Evolutionary conservation across 2,797 vertebrate genomes (phyloP).

Genomic region (Dallia pectoralis): DNA sequence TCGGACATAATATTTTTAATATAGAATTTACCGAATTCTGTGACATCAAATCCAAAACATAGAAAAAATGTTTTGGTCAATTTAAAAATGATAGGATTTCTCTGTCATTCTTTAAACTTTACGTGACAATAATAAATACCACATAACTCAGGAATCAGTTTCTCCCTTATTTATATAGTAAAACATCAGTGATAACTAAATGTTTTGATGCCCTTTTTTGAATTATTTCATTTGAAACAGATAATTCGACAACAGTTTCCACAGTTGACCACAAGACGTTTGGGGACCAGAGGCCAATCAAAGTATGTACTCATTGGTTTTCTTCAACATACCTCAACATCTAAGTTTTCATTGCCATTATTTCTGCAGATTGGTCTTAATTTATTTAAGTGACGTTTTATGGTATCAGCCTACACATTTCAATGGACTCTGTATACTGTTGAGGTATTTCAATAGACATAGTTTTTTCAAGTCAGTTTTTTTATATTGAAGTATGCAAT

Average conservation of each 20-base stretch:
- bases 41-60: too few species aligned
- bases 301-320: constrained; percentile 80
- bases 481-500: not conserved
- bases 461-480: not conserved
- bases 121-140: not conserved
- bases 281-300: constrained; percentile 97
- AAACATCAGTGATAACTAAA: not conserved
- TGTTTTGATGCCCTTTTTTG: constrained; percentile 7
- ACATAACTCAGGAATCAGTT: not conserved
- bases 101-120: not conserved
- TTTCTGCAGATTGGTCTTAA: not conserved
- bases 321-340: not conserved
- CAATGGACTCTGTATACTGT: too few species aligned
- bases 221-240: constrained; percentile 65
- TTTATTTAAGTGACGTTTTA: not conserved
- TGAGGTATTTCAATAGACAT: too few species aligned
- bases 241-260: constrained; percentile 99
- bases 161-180: not conserved
- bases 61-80: too few species aligned
- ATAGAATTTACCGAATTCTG: too few species aligned
- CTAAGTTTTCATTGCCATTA: not conserved
- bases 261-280: constrained; percentile 92
- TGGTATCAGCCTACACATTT: not conserved
- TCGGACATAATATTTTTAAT: too few species aligned
- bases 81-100: not conserved